Evolutionary conservation across 2,888 invertebrate species (phyloP).

Genomic region (Lepidonotus clava): DNA sequence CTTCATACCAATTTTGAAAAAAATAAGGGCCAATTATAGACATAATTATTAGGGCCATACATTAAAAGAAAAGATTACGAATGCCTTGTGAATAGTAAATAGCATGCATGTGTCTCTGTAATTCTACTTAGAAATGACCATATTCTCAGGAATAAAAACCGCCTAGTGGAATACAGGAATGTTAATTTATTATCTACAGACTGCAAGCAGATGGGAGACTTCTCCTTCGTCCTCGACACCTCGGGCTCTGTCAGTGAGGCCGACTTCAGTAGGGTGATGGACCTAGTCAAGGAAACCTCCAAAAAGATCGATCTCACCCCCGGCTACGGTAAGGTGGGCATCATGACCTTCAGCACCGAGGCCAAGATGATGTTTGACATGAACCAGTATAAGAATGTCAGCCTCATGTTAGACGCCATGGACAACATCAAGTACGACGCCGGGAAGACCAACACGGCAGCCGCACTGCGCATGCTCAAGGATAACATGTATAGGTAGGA

Average conservation of each 20-base stretch:
- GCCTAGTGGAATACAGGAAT: too few species aligned
- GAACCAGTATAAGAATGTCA: slow-evolving; percentile 63
- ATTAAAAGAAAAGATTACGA: too few species aligned
- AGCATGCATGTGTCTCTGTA: background rate
- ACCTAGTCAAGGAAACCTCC: slow-evolving; percentile 72
- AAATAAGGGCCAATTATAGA: too few species aligned
- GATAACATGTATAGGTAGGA: slow-evolving; percentile 41
- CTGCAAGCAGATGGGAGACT: slow-evolving; percentile 51
- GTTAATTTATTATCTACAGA: slow-evolving; percentile 1
- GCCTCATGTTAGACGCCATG: slow-evolving; percentile 67
- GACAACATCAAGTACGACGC: slow-evolving; percentile 68
- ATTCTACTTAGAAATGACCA: background rate
- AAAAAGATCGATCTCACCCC: slow-evolving; percentile 22
- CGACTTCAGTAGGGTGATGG: slow-evolving; percentile 71
- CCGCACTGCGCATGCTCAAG: slow-evolving; percentile 69
- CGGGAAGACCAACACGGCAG: slow-evolving; percentile 76
- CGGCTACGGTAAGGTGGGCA: background rate
- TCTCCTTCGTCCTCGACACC: slow-evolving; percentile 61
- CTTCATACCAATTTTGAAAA: too few species aligned
- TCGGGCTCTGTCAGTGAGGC: slow-evolving; percentile 61
- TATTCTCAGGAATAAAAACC: background rate
- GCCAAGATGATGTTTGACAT: slow-evolving; percentile 66
- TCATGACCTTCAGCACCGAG: slow-evolving; percentile 72
- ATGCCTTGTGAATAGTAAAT: too few species aligned
- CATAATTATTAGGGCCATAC: too few species aligned